A percentile compares a stretch with the other conserved stretches of the same genome.
Evolutionary conservation across 2,113 vertebrate genomes (phyloP).

Genomic region (Pitta sordida): DNA sequence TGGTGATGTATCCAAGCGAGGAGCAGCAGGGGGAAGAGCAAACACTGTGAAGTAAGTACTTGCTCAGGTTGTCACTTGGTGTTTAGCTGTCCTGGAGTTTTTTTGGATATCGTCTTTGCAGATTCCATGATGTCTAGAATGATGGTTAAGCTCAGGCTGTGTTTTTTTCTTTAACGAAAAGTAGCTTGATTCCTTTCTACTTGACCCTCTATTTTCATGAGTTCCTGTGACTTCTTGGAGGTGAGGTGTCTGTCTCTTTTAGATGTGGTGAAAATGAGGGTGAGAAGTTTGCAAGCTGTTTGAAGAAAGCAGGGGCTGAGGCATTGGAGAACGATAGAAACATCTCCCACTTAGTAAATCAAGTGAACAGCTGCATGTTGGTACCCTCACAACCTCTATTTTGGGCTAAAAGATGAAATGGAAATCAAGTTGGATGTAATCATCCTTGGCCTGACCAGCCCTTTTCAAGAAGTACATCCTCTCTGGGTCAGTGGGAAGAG

Average conservation of each 20-base stretch:
- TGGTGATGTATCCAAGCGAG: background rate
- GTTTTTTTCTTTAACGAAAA: background rate
- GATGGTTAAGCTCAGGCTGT: background rate
- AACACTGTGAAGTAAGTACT: background rate
- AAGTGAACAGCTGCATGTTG: background rate
- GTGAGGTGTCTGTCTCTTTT: background rate
- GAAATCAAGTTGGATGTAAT: background rate
- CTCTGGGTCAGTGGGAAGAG: background rate
- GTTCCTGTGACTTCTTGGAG: background rate
- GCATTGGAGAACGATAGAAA: background rate
- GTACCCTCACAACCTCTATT: background rate
- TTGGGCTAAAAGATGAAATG: background rate
- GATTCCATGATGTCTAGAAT: background rate
- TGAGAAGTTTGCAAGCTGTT: background rate
- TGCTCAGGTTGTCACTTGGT: background rate
- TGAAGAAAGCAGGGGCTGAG: background rate
- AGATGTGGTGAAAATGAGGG: background rate
- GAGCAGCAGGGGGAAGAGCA: background rate
- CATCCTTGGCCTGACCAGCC: background rate
- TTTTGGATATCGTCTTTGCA: background rate
- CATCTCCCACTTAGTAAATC: background rate
- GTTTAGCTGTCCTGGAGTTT: background rate
- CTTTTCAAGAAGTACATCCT: background rate
- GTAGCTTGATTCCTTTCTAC: background rate
- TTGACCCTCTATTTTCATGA: background rate